These are phyloP conservation scores for Hassar affinis DNA, from an alignment of 2,113 vertebrate genomes.

Conservation along the genomic window DNA sequence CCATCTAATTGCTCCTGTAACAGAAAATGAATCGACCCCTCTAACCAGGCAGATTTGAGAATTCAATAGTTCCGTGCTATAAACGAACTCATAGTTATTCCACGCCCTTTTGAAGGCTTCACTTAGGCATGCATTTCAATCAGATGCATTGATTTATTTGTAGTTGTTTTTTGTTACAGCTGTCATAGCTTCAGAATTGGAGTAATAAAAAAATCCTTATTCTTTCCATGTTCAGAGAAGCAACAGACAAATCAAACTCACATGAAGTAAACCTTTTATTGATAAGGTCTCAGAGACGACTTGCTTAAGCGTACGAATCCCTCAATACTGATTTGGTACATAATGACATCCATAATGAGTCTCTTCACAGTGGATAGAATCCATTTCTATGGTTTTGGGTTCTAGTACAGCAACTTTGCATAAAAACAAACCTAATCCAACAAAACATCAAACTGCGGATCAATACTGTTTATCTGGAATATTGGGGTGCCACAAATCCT, in stretches of 20 bases:
- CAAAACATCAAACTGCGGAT: conserved; percentile 72
- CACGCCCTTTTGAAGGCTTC: not conserved
- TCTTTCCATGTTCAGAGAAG: conserved; percentile 20
- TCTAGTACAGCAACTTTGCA: conserved; percentile 75
- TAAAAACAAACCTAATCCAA: conserved; percentile 63
- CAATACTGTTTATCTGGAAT: conserved; percentile 76
- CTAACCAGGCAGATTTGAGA: not conserved
- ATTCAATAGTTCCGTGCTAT: too few species aligned
- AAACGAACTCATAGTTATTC: not conserved
- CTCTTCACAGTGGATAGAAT: conserved; percentile 79
- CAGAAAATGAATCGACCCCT: not conserved
- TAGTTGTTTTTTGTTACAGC: not conserved
- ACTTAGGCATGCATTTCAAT: not conserved
- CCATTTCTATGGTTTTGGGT: conserved; percentile 74
- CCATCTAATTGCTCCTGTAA: not conserved
- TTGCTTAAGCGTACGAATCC: conserved; percentile 75
- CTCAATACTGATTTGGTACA: conserved; percentile 83
- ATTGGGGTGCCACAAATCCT: conserved; percentile 78
- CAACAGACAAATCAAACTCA: conserved; percentile 58
- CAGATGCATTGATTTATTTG: not conserved
- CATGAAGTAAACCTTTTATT: conserved; percentile 80
- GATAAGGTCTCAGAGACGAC: conserved; percentile 79
- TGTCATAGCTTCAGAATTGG: not conserved
- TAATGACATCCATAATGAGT: conserved; percentile 80
- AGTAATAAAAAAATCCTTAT: not conserved